Evolutionary conservation across 2,888 invertebrate genomes (phyloP).

Genomic region (Apoda limacodes): DNA sequence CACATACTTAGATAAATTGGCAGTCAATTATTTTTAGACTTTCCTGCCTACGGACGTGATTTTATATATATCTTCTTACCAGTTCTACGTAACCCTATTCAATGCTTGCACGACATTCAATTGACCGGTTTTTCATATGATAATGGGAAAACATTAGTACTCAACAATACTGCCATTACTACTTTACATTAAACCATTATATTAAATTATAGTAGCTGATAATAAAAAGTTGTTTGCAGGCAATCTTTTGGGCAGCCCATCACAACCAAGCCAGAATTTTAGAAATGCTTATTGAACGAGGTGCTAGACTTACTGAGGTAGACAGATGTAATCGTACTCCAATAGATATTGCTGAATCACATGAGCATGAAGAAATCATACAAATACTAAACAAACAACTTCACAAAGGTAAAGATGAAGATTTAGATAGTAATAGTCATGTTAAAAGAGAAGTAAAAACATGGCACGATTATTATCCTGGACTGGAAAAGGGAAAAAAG

Average conservation of each 20-base stretch:
- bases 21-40: no score
- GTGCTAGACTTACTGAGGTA: conserved; percentile 56
- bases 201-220: conserved; percentile 8
- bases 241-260: conserved; percentile 72
- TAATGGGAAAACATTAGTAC: no score
- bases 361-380: conserved; percentile 58
- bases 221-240: conserved; percentile 47
- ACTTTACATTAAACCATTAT: no score
- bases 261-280: conserved; percentile 66
- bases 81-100: no score
- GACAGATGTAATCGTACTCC: conserved; percentile 63
- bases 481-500: conserved; percentile 39
- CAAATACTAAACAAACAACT: conserved; percentile 49
- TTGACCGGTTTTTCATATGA: no score
- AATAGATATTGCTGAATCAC: conserved; percentile 63
- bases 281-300: conserved; percentile 60
- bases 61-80: no score
- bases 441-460: conserved; percentile 26
- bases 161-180: no score
- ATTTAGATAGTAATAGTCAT: conserved; percentile 22
- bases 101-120: no score
- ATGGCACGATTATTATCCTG: conserved; percentile 68
- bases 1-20: no score
- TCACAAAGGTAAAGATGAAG: conserved; percentile 24
- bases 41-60: no score